Evolutionary conservation across 1,140 invertebrate species (phyloP).

Genomic region (Bicyclus anynana): DNA sequence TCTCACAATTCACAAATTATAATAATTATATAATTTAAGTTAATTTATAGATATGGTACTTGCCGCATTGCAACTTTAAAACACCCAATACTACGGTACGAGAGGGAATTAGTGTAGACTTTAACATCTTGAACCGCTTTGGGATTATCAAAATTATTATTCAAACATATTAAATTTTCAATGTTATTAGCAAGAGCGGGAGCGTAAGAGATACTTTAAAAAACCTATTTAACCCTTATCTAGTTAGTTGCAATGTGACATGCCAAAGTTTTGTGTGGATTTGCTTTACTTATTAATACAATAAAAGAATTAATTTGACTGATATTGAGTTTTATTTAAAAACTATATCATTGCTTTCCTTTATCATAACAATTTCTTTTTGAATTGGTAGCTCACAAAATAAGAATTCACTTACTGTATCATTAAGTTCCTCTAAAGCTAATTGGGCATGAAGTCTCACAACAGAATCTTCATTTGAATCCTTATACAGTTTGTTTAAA

Average conservation of each 20-base stretch:
- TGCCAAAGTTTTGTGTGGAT: neutral
- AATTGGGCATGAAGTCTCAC: slow-evolving; percentile 85
- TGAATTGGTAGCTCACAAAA: slow-evolving; percentile 76
- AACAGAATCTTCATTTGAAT: slow-evolving; percentile 81
- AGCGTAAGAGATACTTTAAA: too few relatives aligned
- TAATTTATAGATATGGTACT: neutral
- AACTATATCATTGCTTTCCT: slow-evolving; percentile 37
- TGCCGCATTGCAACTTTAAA: neutral
- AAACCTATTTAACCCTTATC: neutral
- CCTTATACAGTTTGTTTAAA: slow-evolving; percentile 81
- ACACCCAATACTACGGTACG: too few relatives aligned
- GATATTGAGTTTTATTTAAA: slow-evolving; percentile 39
- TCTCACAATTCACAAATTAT: neutral
- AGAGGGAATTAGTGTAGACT: too few relatives aligned
- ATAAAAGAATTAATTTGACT: slow-evolving; percentile 36
- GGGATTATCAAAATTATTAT: too few relatives aligned
- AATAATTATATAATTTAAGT: neutral
- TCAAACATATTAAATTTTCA: too few relatives aligned
- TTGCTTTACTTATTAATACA: neutral
- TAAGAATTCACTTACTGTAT: slow-evolving; percentile 81
- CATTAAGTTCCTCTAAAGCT: slow-evolving; percentile 86
- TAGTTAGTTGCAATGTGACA: neutral
- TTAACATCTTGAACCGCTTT: too few relatives aligned
- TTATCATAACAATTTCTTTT: slow-evolving; percentile 80
- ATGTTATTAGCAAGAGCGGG: too few relatives aligned